A percentile compares a stretch with the other conserved stretches of the same genome.
These are phyloP conservation scores for Drosophila simulans DNA, from an alignment of 1,140 invertebrate species.

Conservation along the genomic window DNA sequence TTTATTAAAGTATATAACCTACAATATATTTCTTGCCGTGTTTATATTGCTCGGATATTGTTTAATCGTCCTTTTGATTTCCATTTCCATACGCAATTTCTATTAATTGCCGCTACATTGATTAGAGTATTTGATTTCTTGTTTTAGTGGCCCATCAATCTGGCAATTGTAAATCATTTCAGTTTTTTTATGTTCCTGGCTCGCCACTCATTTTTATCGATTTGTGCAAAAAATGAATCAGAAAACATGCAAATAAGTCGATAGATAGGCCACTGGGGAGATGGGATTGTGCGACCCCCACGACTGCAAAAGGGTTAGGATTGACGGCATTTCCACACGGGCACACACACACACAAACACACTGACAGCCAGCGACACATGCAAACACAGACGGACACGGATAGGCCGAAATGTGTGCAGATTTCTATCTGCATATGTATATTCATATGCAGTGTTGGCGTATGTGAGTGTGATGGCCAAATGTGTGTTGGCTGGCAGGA, in stretches of 20 bases:
- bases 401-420: slow-evolving; percentile 59
- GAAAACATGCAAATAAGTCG: slow-evolving; percentile 72
- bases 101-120: slow-evolving; percentile 41
- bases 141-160: slow-evolving; percentile 36
- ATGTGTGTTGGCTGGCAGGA: slow-evolving; percentile 25
- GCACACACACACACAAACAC: neutral
- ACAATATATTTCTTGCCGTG: neutral
- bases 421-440: slow-evolving; percentile 66
- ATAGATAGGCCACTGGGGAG: slow-evolving; percentile 51
- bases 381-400: slow-evolving; percentile 31
- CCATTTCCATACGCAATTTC: slow-evolving; percentile 34
- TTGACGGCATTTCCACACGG: slow-evolving; percentile 62
- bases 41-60: neutral
- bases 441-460: slow-evolving; percentile 50
- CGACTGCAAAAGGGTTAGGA: slow-evolving; percentile 74
- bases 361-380: slow-evolving; percentile 20
- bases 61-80: slow-evolving; percentile 7
- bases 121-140: slow-evolving; percentile 52
- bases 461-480: neutral
- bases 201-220: slow-evolving; percentile 47
- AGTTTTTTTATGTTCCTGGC: neutral
- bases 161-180: slow-evolving; percentile 30
- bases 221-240: slow-evolving; percentile 56
- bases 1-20: too few relatives aligned
- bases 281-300: slow-evolving; percentile 25